Conservation (phyloP, 2,113 vertebrate species). For the Excalfactoria chinensis region DNA sequence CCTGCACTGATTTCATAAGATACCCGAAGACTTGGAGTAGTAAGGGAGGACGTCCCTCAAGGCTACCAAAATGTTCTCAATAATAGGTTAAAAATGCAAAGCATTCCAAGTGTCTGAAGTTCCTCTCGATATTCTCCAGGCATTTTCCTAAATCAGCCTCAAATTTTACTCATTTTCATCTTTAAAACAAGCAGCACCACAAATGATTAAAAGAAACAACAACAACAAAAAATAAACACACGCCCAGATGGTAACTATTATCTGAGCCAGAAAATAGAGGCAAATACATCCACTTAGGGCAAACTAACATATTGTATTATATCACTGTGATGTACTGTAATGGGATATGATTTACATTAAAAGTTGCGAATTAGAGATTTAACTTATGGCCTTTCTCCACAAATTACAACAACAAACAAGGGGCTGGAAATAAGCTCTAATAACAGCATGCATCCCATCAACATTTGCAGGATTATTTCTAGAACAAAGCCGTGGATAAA, state of each 20-base stretch:
- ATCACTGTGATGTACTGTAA: constrained; percentile 72
- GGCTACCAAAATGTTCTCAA: constrained; percentile 24
- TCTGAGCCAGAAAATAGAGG: constrained; percentile 77
- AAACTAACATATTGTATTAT: constrained; percentile 74
- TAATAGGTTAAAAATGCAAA: constrained; percentile 60
- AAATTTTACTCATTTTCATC: constrained; percentile 75
- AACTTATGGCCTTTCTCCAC: constrained; percentile 70
- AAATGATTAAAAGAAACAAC: constrained; percentile 75
- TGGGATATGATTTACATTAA: constrained; percentile 73
- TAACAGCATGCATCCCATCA: constrained; percentile 34
- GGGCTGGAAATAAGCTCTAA: constrained; percentile 56
- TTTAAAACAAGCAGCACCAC: constrained; percentile 73
- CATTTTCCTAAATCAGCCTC: constrained; percentile 73
- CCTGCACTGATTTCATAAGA: neutral
- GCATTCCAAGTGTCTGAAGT: constrained; percentile 41
- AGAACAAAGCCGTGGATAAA: constrained; percentile 9
- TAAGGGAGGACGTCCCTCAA: constrained; percentile 30
- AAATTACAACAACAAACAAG: constrained; percentile 71
- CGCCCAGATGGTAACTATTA: constrained; percentile 81
- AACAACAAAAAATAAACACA: constrained; percentile 74
- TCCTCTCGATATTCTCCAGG: constrained; percentile 64
- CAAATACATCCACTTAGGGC: constrained; percentile 69
- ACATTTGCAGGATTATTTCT: constrained; percentile 55
- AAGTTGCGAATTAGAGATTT: constrained; percentile 71
- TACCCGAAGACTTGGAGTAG: neutral